Conservation (phyloP, 2,888 invertebrate species). For the Trichacis sp. region DNA sequence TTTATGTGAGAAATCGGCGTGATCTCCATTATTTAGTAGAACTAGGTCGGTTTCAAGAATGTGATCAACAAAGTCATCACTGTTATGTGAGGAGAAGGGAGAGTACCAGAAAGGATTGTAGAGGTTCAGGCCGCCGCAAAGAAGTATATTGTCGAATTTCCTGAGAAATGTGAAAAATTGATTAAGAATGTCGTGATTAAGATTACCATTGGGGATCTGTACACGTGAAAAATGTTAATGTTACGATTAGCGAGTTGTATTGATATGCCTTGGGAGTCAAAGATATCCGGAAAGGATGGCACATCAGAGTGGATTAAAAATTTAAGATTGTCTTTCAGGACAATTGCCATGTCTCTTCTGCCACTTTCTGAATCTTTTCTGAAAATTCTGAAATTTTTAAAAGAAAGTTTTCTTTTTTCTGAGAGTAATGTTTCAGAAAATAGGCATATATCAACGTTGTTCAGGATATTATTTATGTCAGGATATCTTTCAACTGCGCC, state of each 20-base stretch:
- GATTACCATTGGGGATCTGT: background rate
- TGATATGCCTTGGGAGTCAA: background rate
- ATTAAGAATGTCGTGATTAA: background rate
- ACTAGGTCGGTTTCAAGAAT: too few species aligned
- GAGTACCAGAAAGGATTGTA: background rate
- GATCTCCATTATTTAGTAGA: too few species aligned
- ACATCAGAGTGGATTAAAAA: background rate
- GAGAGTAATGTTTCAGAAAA: background rate
- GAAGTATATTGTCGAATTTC: background rate
- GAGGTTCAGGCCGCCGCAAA: background rate
- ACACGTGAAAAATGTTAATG: background rate
- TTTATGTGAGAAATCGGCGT: too few species aligned
- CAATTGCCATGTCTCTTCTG: background rate
- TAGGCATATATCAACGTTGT: background rate
- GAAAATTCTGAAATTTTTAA: background rate
- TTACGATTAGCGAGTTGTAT: background rate
- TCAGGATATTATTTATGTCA: background rate
- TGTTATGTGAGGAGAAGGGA: too few species aligned
- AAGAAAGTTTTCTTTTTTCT: background rate
- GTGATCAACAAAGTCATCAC: too few species aligned
- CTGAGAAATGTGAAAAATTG: background rate
- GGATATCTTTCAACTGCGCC: too few species aligned
- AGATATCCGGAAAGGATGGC: background rate
- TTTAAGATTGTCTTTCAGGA: background rate
- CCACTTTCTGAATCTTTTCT: background rate